phyloP scores from a whole-genome alignment of 2,797 vertebrate species.

The Numenius phaeopus region DNA sequence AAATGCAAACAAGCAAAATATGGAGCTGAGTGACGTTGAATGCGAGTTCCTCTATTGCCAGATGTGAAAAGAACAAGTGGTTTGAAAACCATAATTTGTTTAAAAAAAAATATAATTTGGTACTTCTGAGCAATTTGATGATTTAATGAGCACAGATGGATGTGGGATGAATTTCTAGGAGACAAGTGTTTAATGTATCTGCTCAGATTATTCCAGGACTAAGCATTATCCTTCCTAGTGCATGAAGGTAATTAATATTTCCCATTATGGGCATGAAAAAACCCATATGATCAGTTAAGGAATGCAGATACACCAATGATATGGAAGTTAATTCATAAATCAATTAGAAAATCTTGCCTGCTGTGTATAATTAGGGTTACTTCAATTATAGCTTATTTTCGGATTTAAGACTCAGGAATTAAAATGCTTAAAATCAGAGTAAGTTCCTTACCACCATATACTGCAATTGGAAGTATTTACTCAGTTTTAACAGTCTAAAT shows the following conservation, averaged over 20 bases:
- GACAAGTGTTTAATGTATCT: constrained; percentile 68
- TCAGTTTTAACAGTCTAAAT: neutral
- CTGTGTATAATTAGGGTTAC: constrained; percentile 70
- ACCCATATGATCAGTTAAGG: constrained; percentile 47
- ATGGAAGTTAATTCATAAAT: constrained; percentile 60
- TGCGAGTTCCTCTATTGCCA: constrained; percentile 50
- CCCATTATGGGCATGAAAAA: constrained; percentile 63
- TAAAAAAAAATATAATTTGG: constrained; percentile 61
- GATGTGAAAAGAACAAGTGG: constrained; percentile 77
- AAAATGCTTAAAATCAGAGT: constrained; percentile 46
- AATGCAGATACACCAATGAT: constrained; percentile 44
- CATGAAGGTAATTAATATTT: constrained; percentile 71
- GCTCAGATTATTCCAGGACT: constrained; percentile 70
- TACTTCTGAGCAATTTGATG: constrained; percentile 74
- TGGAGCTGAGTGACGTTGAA: constrained; percentile 11
- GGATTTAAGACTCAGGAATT: constrained; percentile 35
- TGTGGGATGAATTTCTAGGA: constrained; percentile 70
- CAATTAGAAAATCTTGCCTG: constrained; percentile 57
- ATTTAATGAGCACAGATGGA: constrained; percentile 78
- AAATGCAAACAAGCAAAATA: constrained; percentile 69
- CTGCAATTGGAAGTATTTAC: neutral
- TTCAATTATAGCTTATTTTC: constrained; percentile 66
- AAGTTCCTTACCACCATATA: constrained; percentile 3
- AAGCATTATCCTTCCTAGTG: constrained; percentile 64
- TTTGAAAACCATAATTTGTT: constrained; percentile 73